Evolutionary conservation across 2,888 invertebrate species (phyloP).

Genomic region (Ophion slaviceki): DNA sequence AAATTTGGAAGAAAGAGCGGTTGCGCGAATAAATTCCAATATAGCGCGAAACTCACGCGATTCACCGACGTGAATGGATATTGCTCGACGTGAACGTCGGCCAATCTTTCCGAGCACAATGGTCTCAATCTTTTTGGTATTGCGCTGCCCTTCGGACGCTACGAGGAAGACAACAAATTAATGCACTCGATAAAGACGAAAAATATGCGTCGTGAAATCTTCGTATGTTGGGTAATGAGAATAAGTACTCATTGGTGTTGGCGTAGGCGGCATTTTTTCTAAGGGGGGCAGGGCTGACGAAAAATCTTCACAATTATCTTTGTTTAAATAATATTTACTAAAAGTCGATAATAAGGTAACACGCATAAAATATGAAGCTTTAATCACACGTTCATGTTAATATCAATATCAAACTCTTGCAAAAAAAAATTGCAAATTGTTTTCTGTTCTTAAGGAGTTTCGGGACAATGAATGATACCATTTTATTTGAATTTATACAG

Average conservation of each 20-base stretch:
- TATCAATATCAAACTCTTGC: too few relatives aligned
- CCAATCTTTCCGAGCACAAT: constrained; percentile 72
- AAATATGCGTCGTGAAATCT: not conserved
- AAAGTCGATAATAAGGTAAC: too few relatives aligned
- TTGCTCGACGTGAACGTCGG: constrained; percentile 75
- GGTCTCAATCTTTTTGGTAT: constrained; percentile 12
- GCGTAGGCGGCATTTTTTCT: too few relatives aligned
- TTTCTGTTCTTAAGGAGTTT: too few relatives aligned
- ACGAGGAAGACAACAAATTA: not conserved
- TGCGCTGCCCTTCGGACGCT: not conserved
- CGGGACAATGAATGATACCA: too few relatives aligned
- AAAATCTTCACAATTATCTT: too few relatives aligned
- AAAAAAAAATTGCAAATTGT: too few relatives aligned
- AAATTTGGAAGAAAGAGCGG: not conserved
- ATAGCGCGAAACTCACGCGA: constrained; percentile 73
- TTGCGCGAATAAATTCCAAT: not conserved
- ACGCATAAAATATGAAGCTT: too few relatives aligned
- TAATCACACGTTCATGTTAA: too few relatives aligned
- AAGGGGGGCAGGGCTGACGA: too few relatives aligned
- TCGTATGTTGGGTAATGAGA: not conserved
- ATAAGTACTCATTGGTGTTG: not conserved
- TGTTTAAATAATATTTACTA: too few relatives aligned
- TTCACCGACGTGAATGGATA: constrained; percentile 82
- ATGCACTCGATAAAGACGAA: not conserved
- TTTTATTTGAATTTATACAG: too few relatives aligned